Evolutionary conservation across 2,797 vertebrate species (phyloP).

Genomic region (Scolopax bukidnonensis): DNA sequence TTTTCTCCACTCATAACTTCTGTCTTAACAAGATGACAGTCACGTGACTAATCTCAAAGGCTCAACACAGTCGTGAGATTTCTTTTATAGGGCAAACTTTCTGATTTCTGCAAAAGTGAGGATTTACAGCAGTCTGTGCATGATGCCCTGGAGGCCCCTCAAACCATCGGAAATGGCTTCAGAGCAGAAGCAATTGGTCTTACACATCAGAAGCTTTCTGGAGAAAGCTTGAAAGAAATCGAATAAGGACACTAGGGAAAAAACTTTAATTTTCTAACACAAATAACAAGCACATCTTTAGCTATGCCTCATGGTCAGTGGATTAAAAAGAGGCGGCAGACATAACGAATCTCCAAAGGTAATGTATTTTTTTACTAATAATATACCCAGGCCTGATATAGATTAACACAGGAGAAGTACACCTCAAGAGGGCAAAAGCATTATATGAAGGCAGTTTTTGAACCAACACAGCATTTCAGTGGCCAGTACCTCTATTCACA

Average conservation of each 20-base stretch:
- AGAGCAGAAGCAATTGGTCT: not conserved
- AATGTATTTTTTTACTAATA: not conserved
- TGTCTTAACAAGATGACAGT: not conserved
- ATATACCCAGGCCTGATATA: not conserved
- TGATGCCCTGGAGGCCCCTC: not conserved
- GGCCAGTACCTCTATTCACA: not conserved
- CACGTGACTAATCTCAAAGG: not conserved
- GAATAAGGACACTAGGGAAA: not conserved
- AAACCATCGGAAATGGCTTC: not conserved
- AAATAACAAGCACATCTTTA: not conserved
- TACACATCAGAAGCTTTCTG: not conserved
- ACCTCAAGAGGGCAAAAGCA: not conserved
- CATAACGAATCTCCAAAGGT: not conserved
- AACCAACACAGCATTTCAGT: not conserved
- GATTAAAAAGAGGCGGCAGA: not conserved
- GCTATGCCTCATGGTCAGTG: not conserved
- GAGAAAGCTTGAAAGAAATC: not conserved
- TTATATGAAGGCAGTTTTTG: not conserved
- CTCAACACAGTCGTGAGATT: not conserved
- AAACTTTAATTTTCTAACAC: not conserved
- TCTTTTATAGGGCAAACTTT: not conserved
- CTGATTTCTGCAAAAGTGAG: not conserved
- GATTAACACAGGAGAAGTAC: not conserved
- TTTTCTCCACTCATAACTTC: not conserved
- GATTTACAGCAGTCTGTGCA: not conserved